These are phyloP conservation scores for Serilophus lunatus DNA, from an alignment of 2,113 vertebrate species.

Conservation along the genomic window DNA sequence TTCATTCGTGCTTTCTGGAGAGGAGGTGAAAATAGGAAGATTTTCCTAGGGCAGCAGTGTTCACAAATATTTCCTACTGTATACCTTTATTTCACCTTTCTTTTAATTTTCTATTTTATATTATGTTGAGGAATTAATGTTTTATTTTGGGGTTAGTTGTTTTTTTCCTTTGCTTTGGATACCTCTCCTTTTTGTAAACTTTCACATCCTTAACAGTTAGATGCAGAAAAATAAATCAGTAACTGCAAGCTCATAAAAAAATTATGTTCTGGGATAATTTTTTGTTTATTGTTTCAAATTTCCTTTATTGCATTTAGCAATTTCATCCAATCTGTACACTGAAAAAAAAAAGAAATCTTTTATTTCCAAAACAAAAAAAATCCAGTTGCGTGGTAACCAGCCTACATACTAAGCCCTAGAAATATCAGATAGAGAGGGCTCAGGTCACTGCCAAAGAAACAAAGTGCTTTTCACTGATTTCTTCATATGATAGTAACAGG, in stretches of 20 bases:
- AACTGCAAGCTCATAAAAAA: conserved; percentile 8
- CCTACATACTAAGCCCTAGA: not conserved
- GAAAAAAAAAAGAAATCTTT: not conserved
- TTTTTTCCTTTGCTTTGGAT: not conserved
- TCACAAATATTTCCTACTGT: not conserved
- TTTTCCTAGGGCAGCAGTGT: not conserved
- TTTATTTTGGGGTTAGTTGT: not conserved
- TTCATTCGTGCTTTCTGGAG: not conserved
- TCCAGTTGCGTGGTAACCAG: conserved; percentile 28
- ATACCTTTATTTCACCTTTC: not conserved
- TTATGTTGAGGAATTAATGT: not conserved
- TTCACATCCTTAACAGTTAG: not conserved
- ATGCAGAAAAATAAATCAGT: not conserved
- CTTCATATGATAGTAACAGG: not conserved
- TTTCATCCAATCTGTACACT: not conserved
- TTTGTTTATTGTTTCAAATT: conserved; percentile 14
- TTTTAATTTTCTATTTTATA: not conserved
- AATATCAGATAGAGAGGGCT: conserved; percentile 4
- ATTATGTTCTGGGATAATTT: not conserved
- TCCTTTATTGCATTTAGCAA: conserved; percentile 1
- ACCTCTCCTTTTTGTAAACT: not conserved
- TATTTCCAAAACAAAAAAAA: conserved; percentile 38
- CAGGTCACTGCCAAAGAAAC: conserved; percentile 1
- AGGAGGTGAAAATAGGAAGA: not conserved
- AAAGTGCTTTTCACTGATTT: not conserved